These are phyloP conservation scores for Conops quadrifasciatus DNA, from an alignment of 2,888 invertebrate genomes.

Conservation along the genomic window DNA sequence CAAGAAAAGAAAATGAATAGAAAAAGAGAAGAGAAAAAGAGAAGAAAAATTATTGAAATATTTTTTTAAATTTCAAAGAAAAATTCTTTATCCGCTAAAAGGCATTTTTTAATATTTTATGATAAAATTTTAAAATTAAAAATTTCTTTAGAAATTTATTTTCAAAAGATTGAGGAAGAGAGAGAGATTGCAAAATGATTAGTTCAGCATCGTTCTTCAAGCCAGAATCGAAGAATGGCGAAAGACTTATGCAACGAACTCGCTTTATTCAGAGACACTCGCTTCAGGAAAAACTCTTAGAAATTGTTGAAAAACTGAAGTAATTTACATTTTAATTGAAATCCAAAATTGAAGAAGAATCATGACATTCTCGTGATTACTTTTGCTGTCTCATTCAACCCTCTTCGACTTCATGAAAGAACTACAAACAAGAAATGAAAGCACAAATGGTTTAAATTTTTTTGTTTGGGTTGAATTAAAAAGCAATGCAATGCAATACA, in stretches of 20 bases:
- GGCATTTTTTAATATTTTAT: too few relatives aligned
- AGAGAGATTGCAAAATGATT: constrained; percentile 12
- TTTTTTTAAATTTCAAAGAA: too few relatives aligned
- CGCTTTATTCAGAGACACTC: constrained; percentile 19
- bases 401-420: constrained; percentile 8
- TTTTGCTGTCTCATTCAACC: too few relatives aligned
- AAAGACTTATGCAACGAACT: constrained; percentile 38
- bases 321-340: constrained; percentile 30
- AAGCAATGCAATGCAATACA: neutral
- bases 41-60: too few relatives aligned
- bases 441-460: neutral
- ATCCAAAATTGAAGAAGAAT: constrained; percentile 1
- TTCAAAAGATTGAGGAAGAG: constrained; percentile 3
- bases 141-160: neutral
- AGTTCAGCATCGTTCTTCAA: too few relatives aligned
- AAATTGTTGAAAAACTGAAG: constrained; percentile 4
- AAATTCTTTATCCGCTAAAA: too few relatives aligned
- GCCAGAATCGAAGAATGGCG: constrained; percentile 7
- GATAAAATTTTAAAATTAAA: neutral
- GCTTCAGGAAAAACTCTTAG: too few relatives aligned
- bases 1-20: too few relatives aligned
- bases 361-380: too few relatives aligned
- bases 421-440: constrained; percentile 10
- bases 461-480: neutral
- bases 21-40: too few relatives aligned